Base-by-base conservation (phyloP, 2,888 invertebrate species). In the Embidobia sp. region DNA sequence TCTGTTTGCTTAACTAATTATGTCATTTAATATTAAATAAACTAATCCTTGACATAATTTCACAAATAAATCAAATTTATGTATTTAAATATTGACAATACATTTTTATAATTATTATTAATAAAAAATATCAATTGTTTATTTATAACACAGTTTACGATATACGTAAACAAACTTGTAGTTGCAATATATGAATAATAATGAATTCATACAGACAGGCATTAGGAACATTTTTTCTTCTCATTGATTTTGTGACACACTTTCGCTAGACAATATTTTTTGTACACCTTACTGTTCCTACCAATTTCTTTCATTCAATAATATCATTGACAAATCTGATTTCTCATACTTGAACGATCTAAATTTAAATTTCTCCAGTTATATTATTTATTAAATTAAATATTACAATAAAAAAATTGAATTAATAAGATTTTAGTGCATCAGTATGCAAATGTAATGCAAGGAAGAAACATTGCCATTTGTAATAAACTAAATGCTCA, bases 181-280 rank as follows among this genome's bases (percentile, higher is more conserved):
- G n/a, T n/a, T n/a, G n/a, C n/a, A n/a, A n/a, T n/a, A n/a, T n/a
- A n/a, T n/a, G n/a, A n/a, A n/a, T n/a, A 44, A 44, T 1, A n/a
- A 35, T 2, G 6, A 37, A 22, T 22, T 22, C 3, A 22, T 22
- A 22, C 11, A 33, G 6, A 22, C 22, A 22, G 22, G 22, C 22
- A 42, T 42, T 51, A 51, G 31, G 42, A 42, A 42, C 33, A 44
- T 46, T 66, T 66, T 44, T 46, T 33, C 49, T 49, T 46, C 29
- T 35, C 33, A 53, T 53, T 53, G 53, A 66, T 66, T 53, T 66
- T 51, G 53, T 67, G 67, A 67, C 67, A 67, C 55, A 67, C 67
- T 67, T 67, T 67, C 67, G 67, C 67, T 40, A 31, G 33, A 22
- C 37, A 55, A 48, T 48, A 48, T 57, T 67, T 67, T 57, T 55